Evolutionary conservation across 92 coral and sea anemone species (phyloP).

Genomic region (Zoanthus solanderi): DNA sequence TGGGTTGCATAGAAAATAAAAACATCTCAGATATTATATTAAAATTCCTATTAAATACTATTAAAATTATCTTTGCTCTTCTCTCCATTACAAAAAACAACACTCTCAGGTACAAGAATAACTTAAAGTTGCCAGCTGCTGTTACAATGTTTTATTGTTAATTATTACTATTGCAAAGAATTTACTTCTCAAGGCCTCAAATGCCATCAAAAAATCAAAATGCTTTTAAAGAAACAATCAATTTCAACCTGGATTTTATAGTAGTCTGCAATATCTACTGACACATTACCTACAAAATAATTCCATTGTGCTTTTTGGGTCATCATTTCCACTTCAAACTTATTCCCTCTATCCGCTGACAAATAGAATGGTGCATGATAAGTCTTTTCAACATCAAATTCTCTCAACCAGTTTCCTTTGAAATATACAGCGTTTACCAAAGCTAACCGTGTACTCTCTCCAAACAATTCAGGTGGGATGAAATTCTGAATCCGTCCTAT

Average conservation of each 20-base stretch:
- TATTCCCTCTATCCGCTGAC: slow-evolving; percentile 49
- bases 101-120: too few relatives aligned
- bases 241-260: background rate
- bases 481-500: slow-evolving; percentile 75
- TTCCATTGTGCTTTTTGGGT: slow-evolving; percentile 60
- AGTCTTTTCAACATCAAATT: slow-evolving; percentile 68
- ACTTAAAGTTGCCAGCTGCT: too few relatives aligned
- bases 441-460: slow-evolving; percentile 66
- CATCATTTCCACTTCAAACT: slow-evolving; percentile 84
- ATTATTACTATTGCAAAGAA: too few relatives aligned
- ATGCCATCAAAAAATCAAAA: too few relatives aligned
- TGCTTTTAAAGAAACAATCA: too few relatives aligned
- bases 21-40: too few relatives aligned
- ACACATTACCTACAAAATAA: slow-evolving; percentile 41
- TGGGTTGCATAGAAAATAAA: too few relatives aligned
- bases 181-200: too few relatives aligned
- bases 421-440: slow-evolving; percentile 92
- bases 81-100: too few relatives aligned
- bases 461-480: slow-evolving; percentile 68
- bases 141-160: too few relatives aligned
- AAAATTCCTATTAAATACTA: too few relatives aligned
- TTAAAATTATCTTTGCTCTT: too few relatives aligned
- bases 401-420: slow-evolving; percentile 83
- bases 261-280: background rate
- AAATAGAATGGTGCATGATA: slow-evolving; percentile 74